phyloP scores from a whole-genome alignment of 2,113 vertebrate species.

The Solea solea region DNA sequence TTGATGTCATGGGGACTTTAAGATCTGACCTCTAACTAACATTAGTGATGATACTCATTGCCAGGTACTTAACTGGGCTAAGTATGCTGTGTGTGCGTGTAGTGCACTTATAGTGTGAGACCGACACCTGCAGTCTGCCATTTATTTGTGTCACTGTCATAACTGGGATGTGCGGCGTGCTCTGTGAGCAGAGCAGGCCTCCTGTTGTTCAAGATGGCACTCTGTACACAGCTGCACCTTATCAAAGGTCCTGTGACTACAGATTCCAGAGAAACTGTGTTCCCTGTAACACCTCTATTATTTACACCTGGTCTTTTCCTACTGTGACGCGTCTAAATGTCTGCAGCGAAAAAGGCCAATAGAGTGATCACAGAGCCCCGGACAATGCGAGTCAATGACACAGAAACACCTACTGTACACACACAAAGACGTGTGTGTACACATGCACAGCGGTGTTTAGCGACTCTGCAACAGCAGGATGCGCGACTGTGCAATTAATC shows the following conservation, averaged over 20 bases:
- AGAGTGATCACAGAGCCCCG: slow-evolving; percentile 2
- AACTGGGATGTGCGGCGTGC: neutral
- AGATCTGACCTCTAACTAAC: too few relatives aligned
- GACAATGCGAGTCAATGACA: neutral
- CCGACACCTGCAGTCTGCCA: neutral
- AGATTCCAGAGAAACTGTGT: neutral
- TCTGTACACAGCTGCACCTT: too few relatives aligned
- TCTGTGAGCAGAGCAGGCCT: too few relatives aligned
- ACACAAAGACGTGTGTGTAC: neutral
- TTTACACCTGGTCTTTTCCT: neutral
- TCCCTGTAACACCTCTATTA: neutral
- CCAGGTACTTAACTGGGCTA: neutral
- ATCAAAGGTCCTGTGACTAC: too few relatives aligned
- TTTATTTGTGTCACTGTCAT: neutral
- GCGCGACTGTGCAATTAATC: slow-evolving; percentile 42
- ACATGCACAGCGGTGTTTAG: slow-evolving; percentile 18
- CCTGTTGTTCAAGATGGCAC: too few relatives aligned
- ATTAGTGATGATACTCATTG: neutral
- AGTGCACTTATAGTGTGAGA: neutral
- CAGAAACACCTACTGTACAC: slow-evolving; percentile 6
- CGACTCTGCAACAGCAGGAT: slow-evolving; percentile 42
- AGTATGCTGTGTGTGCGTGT: neutral
- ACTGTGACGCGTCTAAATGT: neutral
- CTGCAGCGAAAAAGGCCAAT: neutral
- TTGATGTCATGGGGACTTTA: too few relatives aligned